These are phyloP conservation scores for Actinia tenebrosa DNA, from an alignment of 64 coral and sea anemone genomes.

Conservation along the genomic window DNA sequence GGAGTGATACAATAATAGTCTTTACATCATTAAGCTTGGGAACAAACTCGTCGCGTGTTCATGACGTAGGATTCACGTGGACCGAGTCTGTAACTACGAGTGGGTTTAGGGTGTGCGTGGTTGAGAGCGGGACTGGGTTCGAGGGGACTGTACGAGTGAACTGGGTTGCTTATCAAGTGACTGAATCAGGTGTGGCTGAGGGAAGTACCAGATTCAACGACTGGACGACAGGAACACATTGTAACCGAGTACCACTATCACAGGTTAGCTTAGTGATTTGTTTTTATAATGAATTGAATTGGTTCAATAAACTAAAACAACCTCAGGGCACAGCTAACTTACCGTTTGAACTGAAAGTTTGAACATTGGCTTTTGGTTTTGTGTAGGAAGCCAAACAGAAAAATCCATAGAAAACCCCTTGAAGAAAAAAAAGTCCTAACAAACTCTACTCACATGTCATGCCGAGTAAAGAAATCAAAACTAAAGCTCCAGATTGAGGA, in stretches of 20 bases:
- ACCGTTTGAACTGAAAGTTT: too few species aligned
- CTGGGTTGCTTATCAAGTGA: conserved; percentile 48
- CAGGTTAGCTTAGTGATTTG: too few species aligned
- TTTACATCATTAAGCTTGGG: conserved; percentile 33
- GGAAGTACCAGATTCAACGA: background rate
- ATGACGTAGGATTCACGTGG: conserved; percentile 39
- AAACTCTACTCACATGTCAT: too few species aligned
- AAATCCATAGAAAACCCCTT: too few species aligned
- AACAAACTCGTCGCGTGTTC: background rate
- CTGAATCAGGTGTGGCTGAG: background rate
- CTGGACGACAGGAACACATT: conserved; percentile 45
- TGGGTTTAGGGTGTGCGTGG: conserved; percentile 24
- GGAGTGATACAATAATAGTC: conserved; percentile 8
- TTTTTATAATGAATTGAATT: too few species aligned
- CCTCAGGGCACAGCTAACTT: too few species aligned
- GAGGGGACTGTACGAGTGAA: conserved; percentile 16
- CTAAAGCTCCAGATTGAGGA: too few species aligned
- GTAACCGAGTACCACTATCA: background rate
- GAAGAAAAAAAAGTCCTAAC: too few species aligned
- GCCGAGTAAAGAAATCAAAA: too few species aligned
- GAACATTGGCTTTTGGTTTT: too few species aligned
- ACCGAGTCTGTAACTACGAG: conserved; percentile 25
- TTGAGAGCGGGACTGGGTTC: conserved; percentile 41
- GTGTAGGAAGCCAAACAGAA: too few species aligned
- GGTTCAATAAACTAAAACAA: too few species aligned